Percentiles rank a stretch among this genome's conserved stretches.
Evolutionary conservation across 1,140 invertebrate species (phyloP).

Genomic region (Drosophila mayri): DNA sequence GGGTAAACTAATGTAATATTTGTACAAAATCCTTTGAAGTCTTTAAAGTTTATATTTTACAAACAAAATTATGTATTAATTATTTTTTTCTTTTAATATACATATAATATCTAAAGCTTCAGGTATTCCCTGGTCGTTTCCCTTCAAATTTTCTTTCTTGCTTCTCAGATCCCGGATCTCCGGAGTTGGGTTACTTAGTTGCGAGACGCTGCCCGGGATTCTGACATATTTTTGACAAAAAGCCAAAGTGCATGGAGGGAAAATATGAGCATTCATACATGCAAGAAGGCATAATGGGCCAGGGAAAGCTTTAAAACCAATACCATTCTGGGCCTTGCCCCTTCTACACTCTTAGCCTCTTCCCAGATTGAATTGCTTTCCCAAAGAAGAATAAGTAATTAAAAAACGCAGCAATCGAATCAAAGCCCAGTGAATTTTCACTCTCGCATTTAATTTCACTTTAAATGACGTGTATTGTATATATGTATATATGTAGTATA

Average conservation of each 20-base stretch:
- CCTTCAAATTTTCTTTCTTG: neutral
- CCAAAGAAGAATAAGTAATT: slow-evolving; percentile 24
- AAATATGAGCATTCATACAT: slow-evolving; percentile 56
- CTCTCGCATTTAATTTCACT: slow-evolving; percentile 32
- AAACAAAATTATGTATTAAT: neutral
- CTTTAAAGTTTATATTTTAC: too few species aligned
- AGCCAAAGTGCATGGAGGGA: slow-evolving; percentile 65
- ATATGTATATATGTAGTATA: neutral
- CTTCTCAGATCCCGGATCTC: slow-evolving; percentile 9
- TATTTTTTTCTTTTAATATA: too few species aligned
- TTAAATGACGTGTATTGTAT: slow-evolving; percentile 12
- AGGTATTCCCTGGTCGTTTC: neutral
- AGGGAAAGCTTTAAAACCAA: slow-evolving; percentile 3
- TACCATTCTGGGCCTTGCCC: slow-evolving; percentile 7
- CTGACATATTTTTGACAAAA: slow-evolving; percentile 62
- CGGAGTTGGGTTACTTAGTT: slow-evolving; percentile 40
- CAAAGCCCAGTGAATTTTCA: slow-evolving; percentile 24
- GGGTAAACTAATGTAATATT: neutral
- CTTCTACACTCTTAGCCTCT: neutral
- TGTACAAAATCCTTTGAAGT: neutral
- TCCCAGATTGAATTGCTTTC: slow-evolving; percentile 7
- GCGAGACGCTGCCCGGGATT: slow-evolving; percentile 30
- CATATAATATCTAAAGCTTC: neutral
- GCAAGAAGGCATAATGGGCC: slow-evolving; percentile 11
- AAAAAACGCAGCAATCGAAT: slow-evolving; percentile 20